A percentile compares a stretch with the other conserved stretches of the same genome.
These are phyloP conservation scores for Altica lythri DNA, from an alignment of 2,888 invertebrate genomes.

Conservation along the genomic window DNA sequence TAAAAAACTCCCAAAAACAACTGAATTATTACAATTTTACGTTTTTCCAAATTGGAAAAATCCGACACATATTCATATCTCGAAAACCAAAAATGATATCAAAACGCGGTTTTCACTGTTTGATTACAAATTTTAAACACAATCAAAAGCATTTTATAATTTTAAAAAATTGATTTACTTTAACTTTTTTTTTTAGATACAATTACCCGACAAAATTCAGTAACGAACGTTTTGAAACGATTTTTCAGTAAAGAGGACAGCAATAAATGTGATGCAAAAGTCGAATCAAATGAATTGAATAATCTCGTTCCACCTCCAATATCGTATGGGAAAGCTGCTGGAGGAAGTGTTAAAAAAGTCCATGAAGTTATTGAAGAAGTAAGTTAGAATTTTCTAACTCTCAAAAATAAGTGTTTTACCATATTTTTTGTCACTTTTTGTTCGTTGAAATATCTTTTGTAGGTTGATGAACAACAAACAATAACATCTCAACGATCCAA, in stretches of 20 bases:
- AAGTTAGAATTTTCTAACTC: slow-evolving; percentile 7
- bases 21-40: too few relatives aligned
- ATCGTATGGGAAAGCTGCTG: slow-evolving; percentile 45
- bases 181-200: slow-evolving; percentile 52
- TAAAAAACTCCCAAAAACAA: too few relatives aligned
- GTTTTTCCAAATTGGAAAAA: too few relatives aligned
- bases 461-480: slow-evolving; percentile 81
- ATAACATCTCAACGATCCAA: slow-evolving; percentile 71
- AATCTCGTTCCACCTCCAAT: slow-evolving; percentile 43
- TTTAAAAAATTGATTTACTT: too few relatives aligned
- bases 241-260: slow-evolving; percentile 78
- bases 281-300: slow-evolving; percentile 41
- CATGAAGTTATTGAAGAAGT: slow-evolving; percentile 77
- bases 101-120: too few relatives aligned
- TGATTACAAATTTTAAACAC: too few relatives aligned
- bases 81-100: too few relatives aligned
- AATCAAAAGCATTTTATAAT: too few relatives aligned
- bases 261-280: slow-evolving; percentile 41
- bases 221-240: slow-evolving; percentile 76
- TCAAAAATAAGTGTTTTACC: background rate
- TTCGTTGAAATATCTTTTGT: slow-evolving; percentile 10
- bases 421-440: background rate
- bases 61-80: too few relatives aligned
- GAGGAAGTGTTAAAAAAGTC: slow-evolving; percentile 67
- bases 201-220: slow-evolving; percentile 74